Base-by-base conservation (phyloP, 2,797 vertebrate species). In the Tokudaia muenninki region DNA sequence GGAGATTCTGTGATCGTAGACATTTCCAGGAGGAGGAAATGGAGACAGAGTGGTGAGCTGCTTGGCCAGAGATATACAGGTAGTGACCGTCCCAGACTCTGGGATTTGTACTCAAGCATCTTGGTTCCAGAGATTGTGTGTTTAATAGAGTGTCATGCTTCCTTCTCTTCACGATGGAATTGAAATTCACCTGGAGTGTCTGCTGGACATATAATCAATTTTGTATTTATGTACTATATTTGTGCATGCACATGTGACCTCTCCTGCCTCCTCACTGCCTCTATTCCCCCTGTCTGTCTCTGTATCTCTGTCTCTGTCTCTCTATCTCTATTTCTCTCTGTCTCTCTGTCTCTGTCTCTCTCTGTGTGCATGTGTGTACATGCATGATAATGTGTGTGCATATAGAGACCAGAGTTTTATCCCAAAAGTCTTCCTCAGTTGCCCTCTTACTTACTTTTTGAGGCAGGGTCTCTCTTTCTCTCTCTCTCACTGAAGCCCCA, bases 221-320 rank as follows among this genome's bases (percentile, higher is more conserved):
- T 67, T 59, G 80, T 80, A 50, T 80, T 29, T 34, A 65, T 31
- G 63, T 14, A 50, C 41, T 41, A 21, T 41, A 57, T 88, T 29
- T 74, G 84, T 55, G 84, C 2, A 37, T 72, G n/a, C 4, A 37
- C 37, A n/a, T 55, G 21, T 87, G 13, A 21, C 17, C 13, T 13
- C 44, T 63, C 41, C 3, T 31, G 16, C 9, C 26, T 9, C 82
- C 31, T 52, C 11, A 17, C 10, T 52, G 19, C 19, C 14, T 67
- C 3, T 3, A 10, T 31, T 26, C 5, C 16, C 1, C 14, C 17
- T n/a, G 0, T 75, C 22, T 26, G 10, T 41, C 3, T 29, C 6
- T 41, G 41, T 77, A 22, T 78, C 31, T 41, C 13, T 21, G 24
- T 75, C 12, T 26, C 22, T 41, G 19, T 22, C 9, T 44, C 7